Base-by-base conservation (phyloP, 2,113 vertebrate genomes). In the Oceanites oceanicus region DNA sequence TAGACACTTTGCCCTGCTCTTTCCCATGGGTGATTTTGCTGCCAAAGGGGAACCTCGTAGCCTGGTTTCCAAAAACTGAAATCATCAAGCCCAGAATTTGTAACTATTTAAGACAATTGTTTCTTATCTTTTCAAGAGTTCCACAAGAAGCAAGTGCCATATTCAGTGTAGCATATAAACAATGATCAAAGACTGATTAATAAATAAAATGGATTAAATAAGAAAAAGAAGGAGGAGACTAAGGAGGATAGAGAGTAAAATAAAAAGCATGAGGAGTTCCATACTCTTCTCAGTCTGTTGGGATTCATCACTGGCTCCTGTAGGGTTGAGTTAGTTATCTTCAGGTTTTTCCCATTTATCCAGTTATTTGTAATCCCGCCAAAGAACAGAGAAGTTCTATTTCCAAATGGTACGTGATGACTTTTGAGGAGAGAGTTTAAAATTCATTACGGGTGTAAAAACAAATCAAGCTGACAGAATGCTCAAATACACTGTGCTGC, bases 401-500 rank as follows among this genome's bases (percentile, higher is more conserved):
- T 94, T 95, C 63, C 78, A 93, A 75, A 95, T 93, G 1, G 1
- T 74, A 91, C 7, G 1, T 73, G 63, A 70, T 94, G 82, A 92
- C 40, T 94, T 95, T 92, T 65, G 86, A 87, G 44, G 76, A 85
- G 58, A 40, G 36, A 95, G 44, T 92, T 97, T 96, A 95, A 97
- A 97, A 97, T 97, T 97, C 97, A 95, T 95, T 96, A 90, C 6
- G 36, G 45, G 45, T 10, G 10, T 95, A 94, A 95, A 97, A 97
- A 76, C 89, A 97, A 97, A 97, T 95, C 96, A 96, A 85, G 73
- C 66, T 97, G 91, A 94, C 91, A 97, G 80, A 95, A 95, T 90
- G 80, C 70, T 94, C 95, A 95, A 88, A 96, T 95, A 91, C 36
- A 94, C 70, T 73, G 49, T 82, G 80, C 91, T 94, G 83, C 80